These are phyloP conservation scores for Sphaerophoria rueppellii DNA, from an alignment of 2,888 invertebrate species.

Conservation along the genomic window DNA sequence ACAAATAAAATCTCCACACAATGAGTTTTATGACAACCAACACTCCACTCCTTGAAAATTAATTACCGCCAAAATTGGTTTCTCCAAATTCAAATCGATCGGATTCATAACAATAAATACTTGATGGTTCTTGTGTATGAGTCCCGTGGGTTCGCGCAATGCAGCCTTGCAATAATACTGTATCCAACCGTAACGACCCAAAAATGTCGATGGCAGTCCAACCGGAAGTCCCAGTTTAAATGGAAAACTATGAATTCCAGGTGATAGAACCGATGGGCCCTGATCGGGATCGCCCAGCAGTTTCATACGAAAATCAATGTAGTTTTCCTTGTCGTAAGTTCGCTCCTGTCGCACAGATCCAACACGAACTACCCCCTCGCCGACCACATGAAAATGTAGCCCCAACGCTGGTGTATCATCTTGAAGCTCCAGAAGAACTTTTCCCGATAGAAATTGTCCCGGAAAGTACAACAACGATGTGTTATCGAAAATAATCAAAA, in stretches of 20 bases:
- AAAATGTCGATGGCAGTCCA: constrained; percentile 95
- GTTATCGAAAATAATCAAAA: constrained; percentile 96
- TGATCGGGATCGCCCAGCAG: constrained; percentile 94
- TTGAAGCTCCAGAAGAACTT: constrained; percentile 95
- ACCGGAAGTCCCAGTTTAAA: constrained; percentile 95
- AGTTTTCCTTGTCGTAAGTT: constrained; percentile 95
- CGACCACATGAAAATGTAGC: constrained; percentile 96
- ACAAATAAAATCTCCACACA: constrained; percentile 25
- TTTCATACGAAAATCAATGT: constrained; percentile 97
- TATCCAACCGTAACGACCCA: constrained; percentile 97
- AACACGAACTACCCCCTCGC: constrained; percentile 95
- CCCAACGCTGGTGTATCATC: constrained; percentile 96
- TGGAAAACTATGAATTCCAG: constrained; percentile 97
- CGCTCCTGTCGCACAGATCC: constrained; percentile 92
- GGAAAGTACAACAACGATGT: constrained; percentile 96
- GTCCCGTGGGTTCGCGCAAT: constrained; percentile 90
- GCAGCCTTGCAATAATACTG: constrained; percentile 97
- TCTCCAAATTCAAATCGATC: constrained; percentile 95
- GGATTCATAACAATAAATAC: constrained; percentile 99
- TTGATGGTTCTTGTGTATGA: constrained; percentile 97
- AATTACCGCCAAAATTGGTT: constrained; percentile 91
- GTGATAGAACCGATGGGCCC: constrained; percentile 91
- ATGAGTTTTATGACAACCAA: constrained; percentile 17
- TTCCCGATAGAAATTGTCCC: constrained; percentile 95
- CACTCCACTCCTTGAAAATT: constrained; percentile 8